Evolutionary conservation across 2,797 vertebrate genomes (phyloP), one percentile per base, ranked within the genome.

Genomic region (Australoheros facetus): DNA sequence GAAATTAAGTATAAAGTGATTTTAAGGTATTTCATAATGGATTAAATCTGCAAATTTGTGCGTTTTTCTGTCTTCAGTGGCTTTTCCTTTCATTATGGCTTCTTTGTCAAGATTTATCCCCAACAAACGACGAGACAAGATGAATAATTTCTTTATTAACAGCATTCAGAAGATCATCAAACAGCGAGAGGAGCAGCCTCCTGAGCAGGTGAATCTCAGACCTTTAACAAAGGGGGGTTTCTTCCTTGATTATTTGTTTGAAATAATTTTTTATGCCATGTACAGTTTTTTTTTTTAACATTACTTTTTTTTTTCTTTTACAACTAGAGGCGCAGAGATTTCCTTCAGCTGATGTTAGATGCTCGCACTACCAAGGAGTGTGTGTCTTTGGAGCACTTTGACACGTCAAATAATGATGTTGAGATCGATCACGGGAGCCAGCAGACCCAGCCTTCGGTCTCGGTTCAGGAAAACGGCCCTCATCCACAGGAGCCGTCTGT

Each of bases 261-360:
- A 48, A 48, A 66, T 58, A 64, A 21, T 55, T 55, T 1, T 54
- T 21, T 11, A 7, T 28, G 6, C 1, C 9, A 17, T 45, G 19
- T 6, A 5, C 14, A 0, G 0, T 7, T 51, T 70, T 28, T 7
- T 39, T n/a, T n/a, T n/a, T n/a, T n/a, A n/a, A 8, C 8, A 3
- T 28, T 17, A 6, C 1, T 26, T 1, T 72, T 56, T 78, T 11
- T 19, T 32, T 2, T 4, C 17, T 60, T 74, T 74, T 76, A 53
- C 32, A 3, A 0, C 12, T 73, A 99, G 98, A 96, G 97, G 26
- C 95, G 96, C 14, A 91, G 94, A 64, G 98, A 99, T 88, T 98
- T 99, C 88, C 96, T 99, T 13, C 98, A 99, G 93, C 89, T 97
- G 86, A 96, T 98, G 95, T 90, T 99, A 5, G 98, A 99, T 0